These are phyloP conservation scores for Stercorarius parasiticus DNA, from an alignment of 2,113 vertebrate species.

Conservation along the genomic window DNA sequence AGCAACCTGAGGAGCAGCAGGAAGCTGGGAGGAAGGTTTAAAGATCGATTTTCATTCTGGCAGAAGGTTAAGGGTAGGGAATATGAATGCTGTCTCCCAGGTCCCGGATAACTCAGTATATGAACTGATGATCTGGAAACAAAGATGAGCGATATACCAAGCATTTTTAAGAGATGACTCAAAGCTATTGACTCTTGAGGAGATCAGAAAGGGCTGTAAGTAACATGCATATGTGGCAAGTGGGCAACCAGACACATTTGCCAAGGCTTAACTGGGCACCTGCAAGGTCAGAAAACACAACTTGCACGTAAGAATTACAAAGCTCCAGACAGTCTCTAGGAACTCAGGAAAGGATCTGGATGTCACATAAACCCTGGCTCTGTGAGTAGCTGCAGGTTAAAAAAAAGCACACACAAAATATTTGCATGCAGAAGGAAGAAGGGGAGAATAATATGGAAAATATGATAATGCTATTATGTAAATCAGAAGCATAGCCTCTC, in stretches of 20 bases:
- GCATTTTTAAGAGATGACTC: slow-evolving; percentile 22
- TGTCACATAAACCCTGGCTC: background rate
- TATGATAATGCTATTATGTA: slow-evolving; percentile 68
- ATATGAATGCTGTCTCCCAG: background rate
- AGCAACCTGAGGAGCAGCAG: background rate
- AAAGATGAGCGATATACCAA: background rate
- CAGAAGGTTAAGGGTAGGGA: background rate
- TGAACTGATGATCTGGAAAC: background rate
- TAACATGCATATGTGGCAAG: slow-evolving; percentile 16
- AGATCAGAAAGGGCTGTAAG: background rate
- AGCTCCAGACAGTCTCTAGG: background rate
- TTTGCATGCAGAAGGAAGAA: slow-evolving; percentile 31
- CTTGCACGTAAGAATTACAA: background rate
- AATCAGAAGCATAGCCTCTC: background rate
- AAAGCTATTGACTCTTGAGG: background rate
- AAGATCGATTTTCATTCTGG: slow-evolving; percentile 17
- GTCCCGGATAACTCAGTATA: background rate
- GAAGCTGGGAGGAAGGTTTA: background rate
- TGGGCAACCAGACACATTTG: background rate
- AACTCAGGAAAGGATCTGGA: background rate
- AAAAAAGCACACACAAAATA: background rate
- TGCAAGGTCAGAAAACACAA: background rate
- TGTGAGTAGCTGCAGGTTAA: slow-evolving; percentile 3
- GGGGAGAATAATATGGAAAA: slow-evolving; percentile 51
- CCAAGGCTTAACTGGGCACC: background rate